Conservation (phyloP, 2,888 invertebrate species). For the Trichopria drosophilae region DNA sequence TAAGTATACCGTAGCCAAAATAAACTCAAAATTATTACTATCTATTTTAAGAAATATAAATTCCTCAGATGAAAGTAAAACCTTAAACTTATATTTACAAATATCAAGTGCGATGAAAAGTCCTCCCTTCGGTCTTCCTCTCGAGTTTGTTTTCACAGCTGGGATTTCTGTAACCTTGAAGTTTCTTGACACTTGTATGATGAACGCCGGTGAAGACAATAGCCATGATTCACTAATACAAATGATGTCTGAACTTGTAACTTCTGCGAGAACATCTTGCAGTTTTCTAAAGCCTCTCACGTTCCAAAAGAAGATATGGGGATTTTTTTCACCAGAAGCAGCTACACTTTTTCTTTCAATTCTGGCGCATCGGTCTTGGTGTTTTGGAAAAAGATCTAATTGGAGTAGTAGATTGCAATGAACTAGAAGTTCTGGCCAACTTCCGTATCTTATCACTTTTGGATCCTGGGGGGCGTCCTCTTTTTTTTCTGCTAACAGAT, state of each 20-base stretch:
- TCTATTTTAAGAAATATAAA: constrained; percentile 5
- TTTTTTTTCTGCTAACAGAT: neutral
- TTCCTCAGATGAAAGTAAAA: neutral
- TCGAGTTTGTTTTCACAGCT: neutral
- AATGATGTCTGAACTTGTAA: constrained; percentile 4
- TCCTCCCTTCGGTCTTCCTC: constrained; percentile 2
- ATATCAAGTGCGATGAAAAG: constrained; percentile 4
- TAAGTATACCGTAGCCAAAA: constrained; percentile 1
- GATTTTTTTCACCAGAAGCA: neutral
- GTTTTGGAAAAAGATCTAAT: neutral
- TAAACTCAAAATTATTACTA: neutral
- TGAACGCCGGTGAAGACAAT: neutral
- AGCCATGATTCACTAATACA: constrained; percentile 7
- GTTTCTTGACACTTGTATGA: neutral
- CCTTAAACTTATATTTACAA: constrained; percentile 1
- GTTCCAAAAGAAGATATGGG: constrained; percentile 4
- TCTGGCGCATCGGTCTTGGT: neutral
- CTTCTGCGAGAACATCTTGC: neutral
- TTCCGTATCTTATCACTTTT: neutral
- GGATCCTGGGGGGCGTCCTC: neutral
- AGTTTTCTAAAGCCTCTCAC: constrained; percentile 2
- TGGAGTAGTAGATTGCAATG: neutral
- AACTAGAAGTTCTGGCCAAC: neutral
- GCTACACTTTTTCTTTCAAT: constrained; percentile 1
- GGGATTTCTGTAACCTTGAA: constrained; percentile 2